These are phyloP conservation scores for Chalcis sispes DNA, from an alignment of 2,888 invertebrate genomes.

Conservation along the genomic window DNA sequence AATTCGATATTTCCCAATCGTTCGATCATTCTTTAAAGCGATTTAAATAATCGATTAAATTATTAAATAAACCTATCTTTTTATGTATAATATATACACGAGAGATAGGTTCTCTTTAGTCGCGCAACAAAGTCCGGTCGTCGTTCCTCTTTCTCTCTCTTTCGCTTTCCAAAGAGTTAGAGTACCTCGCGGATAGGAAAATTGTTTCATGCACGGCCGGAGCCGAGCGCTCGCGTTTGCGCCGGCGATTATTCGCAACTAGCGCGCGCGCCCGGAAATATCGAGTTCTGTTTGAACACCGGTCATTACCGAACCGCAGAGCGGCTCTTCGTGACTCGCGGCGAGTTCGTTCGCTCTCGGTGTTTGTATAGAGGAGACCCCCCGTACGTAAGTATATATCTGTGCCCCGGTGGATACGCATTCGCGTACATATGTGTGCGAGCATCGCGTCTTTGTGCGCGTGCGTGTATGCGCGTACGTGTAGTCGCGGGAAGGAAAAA, in stretches of 20 bases:
- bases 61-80: too few relatives aligned
- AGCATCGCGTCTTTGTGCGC: neutral
- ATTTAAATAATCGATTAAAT: too few relatives aligned
- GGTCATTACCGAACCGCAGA: constrained; percentile 46
- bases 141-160: too few relatives aligned
- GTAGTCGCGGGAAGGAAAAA: constrained; percentile 5
- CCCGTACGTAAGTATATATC: too few relatives aligned
- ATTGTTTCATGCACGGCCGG: constrained; percentile 57
- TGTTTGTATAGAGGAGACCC: constrained; percentile 34
- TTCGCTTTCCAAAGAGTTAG: neutral
- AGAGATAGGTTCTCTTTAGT: too few relatives aligned
- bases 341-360: constrained; percentile 25
- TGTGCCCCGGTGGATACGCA: too few relatives aligned
- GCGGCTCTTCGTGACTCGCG: constrained; percentile 39
- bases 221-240: constrained; percentile 39
- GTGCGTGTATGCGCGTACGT: neutral
- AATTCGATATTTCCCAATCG: too few relatives aligned
- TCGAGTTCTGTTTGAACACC: constrained; percentile 60
- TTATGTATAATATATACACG: too few relatives aligned
- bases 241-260: constrained; percentile 32
- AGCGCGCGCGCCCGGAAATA: constrained; percentile 59
- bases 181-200: constrained; percentile 57
- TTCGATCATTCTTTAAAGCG: too few relatives aligned
- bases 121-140: too few relatives aligned
- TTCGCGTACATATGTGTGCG: too few relatives aligned